phyloP scores from a whole-genome alignment of 2,113 vertebrate species.

The Etheostoma spectabile region DNA sequence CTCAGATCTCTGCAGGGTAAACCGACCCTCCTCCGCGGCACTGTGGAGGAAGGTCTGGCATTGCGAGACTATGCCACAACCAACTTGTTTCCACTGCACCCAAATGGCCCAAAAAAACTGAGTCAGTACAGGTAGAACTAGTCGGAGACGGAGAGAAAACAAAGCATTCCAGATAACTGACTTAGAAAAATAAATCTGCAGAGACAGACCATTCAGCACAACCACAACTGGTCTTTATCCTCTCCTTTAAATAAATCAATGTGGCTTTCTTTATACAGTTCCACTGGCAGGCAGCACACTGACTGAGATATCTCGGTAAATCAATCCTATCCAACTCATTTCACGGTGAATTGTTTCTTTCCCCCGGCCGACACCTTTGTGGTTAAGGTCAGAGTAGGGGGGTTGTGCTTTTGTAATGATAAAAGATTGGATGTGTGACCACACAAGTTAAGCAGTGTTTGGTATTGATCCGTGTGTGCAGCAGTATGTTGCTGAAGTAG shows the following conservation, averaged over 20 bases:
- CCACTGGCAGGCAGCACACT: not conserved
- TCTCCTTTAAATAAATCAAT: conserved; percentile 34
- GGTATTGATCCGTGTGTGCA: conserved; percentile 58
- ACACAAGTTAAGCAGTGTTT: conserved; percentile 47
- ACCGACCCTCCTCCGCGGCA: too few species aligned
- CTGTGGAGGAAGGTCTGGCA: too few species aligned
- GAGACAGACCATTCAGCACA: not conserved
- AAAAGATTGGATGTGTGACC: conserved; percentile 49
- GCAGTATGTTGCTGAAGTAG: conserved; percentile 40
- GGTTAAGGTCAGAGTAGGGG: conserved; percentile 62
- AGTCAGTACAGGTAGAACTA: not conserved
- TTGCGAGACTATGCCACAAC: too few species aligned
- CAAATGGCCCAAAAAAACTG: too few species aligned
- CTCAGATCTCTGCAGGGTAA: too few species aligned
- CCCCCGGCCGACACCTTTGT: conserved; percentile 36
- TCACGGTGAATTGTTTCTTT: conserved; percentile 59
- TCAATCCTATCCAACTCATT: conserved; percentile 64
- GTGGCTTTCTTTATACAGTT: conserved; percentile 12
- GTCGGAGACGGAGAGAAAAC: not conserved
- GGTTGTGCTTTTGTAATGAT: conserved; percentile 36
- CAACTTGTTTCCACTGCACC: too few species aligned
- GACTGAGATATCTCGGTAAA: conserved; percentile 31
- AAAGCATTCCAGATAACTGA: not conserved
- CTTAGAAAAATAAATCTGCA: not conserved
- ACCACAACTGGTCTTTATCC: conserved; percentile 8